Conservation (phyloP, 2,113 vertebrate species). For the Neotoma lepida region DNA sequence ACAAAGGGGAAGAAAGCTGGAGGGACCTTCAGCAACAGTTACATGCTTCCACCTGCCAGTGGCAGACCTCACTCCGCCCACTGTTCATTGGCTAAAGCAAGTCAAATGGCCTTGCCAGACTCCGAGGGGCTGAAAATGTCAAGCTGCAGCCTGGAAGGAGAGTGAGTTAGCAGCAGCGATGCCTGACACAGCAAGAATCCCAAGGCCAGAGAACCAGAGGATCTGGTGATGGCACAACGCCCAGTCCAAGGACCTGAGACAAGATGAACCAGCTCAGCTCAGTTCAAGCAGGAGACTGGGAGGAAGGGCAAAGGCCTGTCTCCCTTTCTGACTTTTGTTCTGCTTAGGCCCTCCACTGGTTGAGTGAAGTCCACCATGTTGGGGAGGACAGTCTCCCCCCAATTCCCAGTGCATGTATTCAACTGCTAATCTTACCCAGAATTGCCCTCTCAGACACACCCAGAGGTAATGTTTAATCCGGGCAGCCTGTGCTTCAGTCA, state of each 20-base stretch:
- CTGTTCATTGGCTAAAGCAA: background rate
- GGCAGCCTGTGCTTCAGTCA: background rate
- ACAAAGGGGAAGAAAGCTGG: background rate
- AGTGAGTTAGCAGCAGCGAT: background rate
- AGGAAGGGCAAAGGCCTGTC: background rate
- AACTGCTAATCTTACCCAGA: slow-evolving; percentile 23
- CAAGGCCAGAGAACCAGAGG: background rate
- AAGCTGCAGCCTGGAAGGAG: background rate
- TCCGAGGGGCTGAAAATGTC: background rate
- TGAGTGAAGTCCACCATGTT: background rate
- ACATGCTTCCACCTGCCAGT: background rate
- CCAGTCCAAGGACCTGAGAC: background rate
- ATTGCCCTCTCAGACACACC: background rate
- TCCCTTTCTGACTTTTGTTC: background rate
- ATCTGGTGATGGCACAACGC: background rate
- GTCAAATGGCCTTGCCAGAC: background rate
- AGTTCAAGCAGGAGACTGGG: background rate
- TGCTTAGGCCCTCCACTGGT: background rate
- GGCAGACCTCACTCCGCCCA: background rate
- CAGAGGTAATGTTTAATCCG: background rate
- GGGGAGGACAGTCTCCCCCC: background rate
- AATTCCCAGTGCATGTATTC: background rate
- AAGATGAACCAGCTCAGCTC: background rate
- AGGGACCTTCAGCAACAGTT: background rate
- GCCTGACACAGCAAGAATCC: background rate